Evolutionary conservation across 2,888 invertebrate genomes (phyloP).

Genomic region (Orchesellides sinensis): DNA sequence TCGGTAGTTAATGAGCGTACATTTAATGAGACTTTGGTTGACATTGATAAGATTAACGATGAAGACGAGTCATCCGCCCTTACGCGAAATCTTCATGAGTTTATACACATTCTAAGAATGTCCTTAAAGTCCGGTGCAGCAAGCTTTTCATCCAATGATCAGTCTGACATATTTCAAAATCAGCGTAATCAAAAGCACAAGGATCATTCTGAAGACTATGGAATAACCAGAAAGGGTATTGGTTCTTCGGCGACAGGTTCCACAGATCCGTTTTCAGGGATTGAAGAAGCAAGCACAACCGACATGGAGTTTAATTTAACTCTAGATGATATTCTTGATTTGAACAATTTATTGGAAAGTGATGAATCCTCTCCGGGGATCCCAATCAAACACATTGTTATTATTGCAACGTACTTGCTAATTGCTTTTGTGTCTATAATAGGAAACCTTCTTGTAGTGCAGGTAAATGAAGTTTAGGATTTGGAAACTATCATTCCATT

Average conservation of each 20-base stretch:
- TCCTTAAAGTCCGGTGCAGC: slow-evolving; percentile 55
- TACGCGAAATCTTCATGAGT: slow-evolving; percentile 68
- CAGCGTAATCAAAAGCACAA: not conserved
- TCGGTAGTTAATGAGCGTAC: not conserved
- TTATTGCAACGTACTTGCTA: slow-evolving; percentile 69
- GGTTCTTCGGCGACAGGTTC: slow-evolving; percentile 1
- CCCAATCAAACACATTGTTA: slow-evolving; percentile 68
- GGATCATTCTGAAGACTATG: slow-evolving; percentile 3
- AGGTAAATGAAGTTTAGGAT: slow-evolving; percentile 53
- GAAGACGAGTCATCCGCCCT: slow-evolving; percentile 48
- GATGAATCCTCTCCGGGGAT: slow-evolving; percentile 43
- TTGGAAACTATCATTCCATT: too few species aligned
- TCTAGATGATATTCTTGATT: slow-evolving; percentile 70
- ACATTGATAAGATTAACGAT: not conserved
- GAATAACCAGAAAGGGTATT: not conserved
- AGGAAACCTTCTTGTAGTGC: slow-evolving; percentile 73
- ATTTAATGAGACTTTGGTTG: not conserved
- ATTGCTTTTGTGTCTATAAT: slow-evolving; percentile 72
- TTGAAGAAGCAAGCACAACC: slow-evolving; percentile 42
- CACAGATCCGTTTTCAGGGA: slow-evolving; percentile 41
- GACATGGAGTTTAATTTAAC: slow-evolving; percentile 70
- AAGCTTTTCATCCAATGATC: not conserved
- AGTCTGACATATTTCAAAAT: not conserved
- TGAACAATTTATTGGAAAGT: slow-evolving; percentile 69
- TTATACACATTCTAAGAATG: slow-evolving; percentile 72